Evolutionary conservation across 2,113 vertebrate species (phyloP).

Genomic region (Pardalotus punctatus): DNA sequence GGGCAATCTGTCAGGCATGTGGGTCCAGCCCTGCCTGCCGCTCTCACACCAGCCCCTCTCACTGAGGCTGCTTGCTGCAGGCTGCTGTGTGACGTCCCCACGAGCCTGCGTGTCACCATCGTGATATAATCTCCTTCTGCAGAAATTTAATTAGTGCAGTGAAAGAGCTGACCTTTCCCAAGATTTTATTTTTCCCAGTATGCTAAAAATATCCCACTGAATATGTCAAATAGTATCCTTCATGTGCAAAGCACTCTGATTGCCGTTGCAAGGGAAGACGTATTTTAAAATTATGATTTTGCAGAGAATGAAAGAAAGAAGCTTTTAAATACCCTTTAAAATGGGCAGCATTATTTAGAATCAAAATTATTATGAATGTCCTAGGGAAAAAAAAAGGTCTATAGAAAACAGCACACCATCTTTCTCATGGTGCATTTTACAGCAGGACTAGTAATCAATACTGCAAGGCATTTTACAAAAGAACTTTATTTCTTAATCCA

Average conservation of each 20-base stretch:
- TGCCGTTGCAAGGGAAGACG: neutral
- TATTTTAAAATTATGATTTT: neutral
- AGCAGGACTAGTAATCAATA: neutral
- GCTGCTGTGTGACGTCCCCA: neutral
- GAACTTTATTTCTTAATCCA: neutral
- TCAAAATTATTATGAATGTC: neutral
- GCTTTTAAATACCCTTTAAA: neutral
- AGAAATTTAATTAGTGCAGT: slow-evolving; percentile 76
- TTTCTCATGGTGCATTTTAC: neutral
- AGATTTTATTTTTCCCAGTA: slow-evolving; percentile 64
- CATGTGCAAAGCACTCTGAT: neutral
- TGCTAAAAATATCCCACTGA: slow-evolving; percentile 73
- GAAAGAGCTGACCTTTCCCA: slow-evolving; percentile 74
- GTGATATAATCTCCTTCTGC: slow-evolving; percentile 67
- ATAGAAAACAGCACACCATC: neutral
- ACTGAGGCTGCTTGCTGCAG: neutral
- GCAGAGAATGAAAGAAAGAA: neutral
- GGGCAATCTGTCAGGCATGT: neutral
- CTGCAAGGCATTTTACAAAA: neutral
- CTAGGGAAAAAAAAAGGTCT: neutral
- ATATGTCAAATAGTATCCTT: slow-evolving; percentile 69
- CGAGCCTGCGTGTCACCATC: slow-evolving; percentile 28
- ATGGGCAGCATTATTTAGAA: rapidly evolving
- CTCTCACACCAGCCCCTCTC: neutral
- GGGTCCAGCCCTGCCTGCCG: neutral